Evolutionary conservation across 2,113 vertebrate genomes (phyloP).

Genomic region (Megaceryle maxima): DNA sequence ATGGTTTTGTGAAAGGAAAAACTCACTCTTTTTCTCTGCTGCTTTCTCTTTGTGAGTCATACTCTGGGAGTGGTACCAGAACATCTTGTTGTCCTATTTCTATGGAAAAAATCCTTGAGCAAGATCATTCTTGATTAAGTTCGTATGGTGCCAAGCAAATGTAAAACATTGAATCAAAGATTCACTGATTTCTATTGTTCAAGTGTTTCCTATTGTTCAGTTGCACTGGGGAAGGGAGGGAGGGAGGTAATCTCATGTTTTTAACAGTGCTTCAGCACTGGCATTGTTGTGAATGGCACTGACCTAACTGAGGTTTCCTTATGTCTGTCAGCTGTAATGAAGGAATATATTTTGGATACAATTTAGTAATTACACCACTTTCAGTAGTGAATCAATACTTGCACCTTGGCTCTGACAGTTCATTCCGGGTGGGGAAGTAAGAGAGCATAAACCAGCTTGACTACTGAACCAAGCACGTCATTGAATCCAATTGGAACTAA

Average conservation of each 20-base stretch:
- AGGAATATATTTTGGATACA: neutral
- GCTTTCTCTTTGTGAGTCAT: constrained; percentile 52
- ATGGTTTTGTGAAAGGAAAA: neutral
- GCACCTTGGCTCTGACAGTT: neutral
- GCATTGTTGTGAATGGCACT: neutral
- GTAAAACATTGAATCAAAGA: constrained; percentile 4
- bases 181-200: neutral
- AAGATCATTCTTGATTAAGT: constrained; percentile 42
- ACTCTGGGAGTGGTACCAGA: constrained; percentile 44
- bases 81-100: constrained; percentile 28
- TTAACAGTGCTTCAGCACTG: neutral
- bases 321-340: neutral
- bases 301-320: neutral
- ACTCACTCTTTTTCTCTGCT: neutral
- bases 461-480: neutral
- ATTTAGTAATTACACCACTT: neutral
- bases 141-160: constrained; percentile 38
- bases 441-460: neutral
- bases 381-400: neutral
- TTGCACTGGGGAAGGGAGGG: neutral
- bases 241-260: neutral
- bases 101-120: constrained; percentile 51
- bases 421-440: neutral
- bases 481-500: neutral
- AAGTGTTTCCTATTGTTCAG: neutral